A percentile compares a stretch with the other conserved stretches of the same genome.
phyloP scores from a whole-genome alignment of 2,888 invertebrate species.

The Agriotes lineatus region DNA sequence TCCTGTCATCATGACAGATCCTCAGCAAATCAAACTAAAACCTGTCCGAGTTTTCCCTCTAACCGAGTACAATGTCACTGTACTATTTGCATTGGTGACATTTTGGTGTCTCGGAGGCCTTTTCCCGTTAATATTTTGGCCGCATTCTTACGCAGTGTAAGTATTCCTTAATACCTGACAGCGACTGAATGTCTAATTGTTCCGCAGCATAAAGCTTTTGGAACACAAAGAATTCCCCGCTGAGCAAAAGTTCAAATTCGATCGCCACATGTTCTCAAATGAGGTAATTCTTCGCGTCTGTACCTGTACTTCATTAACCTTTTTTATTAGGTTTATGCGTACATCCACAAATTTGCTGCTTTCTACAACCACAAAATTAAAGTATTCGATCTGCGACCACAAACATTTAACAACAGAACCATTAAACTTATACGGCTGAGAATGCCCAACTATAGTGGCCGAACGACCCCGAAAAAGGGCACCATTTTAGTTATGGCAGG shows the following conservation, averaged over 20 bases:
- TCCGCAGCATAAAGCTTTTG: background rate
- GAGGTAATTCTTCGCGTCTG: conserved; percentile 7
- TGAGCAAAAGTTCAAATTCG: background rate
- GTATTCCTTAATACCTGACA: background rate
- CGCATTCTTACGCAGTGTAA: background rate
- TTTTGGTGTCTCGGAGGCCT: background rate
- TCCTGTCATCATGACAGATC: no score
- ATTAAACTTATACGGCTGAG: background rate
- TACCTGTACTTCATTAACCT: background rate
- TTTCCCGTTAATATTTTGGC: conserved; percentile 4
- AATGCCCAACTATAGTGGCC: background rate
- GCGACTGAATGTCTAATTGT: background rate
- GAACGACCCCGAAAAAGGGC: background rate
- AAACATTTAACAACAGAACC: background rate
- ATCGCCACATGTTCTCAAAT: background rate
- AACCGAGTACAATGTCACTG: background rate
- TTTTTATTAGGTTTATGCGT: conserved; percentile 6
- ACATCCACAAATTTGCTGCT: background rate
- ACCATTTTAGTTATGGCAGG: conserved; percentile 12
- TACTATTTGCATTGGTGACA: background rate
- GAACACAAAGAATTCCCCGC: background rate
- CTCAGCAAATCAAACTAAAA: no score
- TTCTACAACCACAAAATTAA: conserved; percentile 5
- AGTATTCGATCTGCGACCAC: background rate
- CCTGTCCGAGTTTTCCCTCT: no score